Conservation (phyloP, 2,113 vertebrate genomes). For the Gallinago jamesoni region DNA sequence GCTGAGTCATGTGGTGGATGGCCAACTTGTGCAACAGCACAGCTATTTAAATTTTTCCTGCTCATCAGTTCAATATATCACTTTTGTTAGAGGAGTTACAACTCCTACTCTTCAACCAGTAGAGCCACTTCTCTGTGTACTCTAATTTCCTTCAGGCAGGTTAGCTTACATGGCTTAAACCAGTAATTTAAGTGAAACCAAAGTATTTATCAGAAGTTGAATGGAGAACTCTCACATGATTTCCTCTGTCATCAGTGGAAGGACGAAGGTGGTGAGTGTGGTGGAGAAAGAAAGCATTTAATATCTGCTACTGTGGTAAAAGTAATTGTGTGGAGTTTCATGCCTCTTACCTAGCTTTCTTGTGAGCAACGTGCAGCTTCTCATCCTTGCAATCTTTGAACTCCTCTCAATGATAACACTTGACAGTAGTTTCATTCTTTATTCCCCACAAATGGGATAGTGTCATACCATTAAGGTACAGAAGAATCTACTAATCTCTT, state of each 20-base stretch:
- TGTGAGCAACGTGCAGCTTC: neutral
- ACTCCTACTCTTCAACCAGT: neutral
- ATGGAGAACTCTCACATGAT: neutral
- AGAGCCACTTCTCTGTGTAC: neutral
- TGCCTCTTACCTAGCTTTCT: neutral
- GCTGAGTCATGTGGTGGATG: neutral
- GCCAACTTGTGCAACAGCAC: neutral
- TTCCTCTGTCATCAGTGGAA: neutral
- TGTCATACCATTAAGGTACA: neutral
- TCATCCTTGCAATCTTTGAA: neutral
- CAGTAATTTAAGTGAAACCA: neutral
- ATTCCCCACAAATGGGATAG: neutral
- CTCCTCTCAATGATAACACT: neutral
- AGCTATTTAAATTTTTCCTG: neutral
- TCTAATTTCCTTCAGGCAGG: neutral
- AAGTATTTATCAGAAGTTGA: neutral
- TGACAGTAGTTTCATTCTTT: neutral
- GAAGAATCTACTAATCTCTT: neutral
- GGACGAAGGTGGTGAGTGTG: neutral
- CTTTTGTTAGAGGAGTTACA: neutral
- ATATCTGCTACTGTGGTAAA: neutral
- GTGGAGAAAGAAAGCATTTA: neutral
- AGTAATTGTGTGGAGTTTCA: neutral
- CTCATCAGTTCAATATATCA: neutral
- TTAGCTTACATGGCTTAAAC: neutral